phyloP scores from a whole-genome alignment of 2,888 invertebrate species.

The Pyrgus malvae region DNA sequence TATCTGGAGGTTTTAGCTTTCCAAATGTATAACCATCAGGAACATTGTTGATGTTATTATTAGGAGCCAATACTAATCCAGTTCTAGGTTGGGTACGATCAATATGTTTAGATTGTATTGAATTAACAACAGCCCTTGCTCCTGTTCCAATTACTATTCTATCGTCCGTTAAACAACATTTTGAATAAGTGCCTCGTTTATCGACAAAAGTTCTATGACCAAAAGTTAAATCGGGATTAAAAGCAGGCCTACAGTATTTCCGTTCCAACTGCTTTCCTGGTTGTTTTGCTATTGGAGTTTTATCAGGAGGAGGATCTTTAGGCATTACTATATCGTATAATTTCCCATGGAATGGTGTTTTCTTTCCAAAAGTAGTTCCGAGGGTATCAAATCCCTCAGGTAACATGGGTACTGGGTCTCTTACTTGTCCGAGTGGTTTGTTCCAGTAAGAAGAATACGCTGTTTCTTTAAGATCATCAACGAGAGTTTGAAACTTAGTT shows the following conservation, averaged over 20 bases:
- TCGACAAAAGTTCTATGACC: conserved; percentile 69
- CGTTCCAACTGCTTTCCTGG: conserved; percentile 52
- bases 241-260: conserved; percentile 66
- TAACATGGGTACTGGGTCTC: conserved; percentile 62
- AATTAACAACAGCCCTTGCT: conserved; percentile 53
- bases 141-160: conserved; percentile 56
- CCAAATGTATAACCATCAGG: conserved; percentile 76
- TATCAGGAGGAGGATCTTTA: conserved; percentile 54
- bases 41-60: conserved; percentile 68
- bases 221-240: conserved; percentile 61
- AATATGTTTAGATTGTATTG: conserved; percentile 64
- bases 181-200: conserved; percentile 71
- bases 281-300: conserved; percentile 48
- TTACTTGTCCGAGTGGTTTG: conserved; percentile 48
- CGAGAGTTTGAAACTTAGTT: conserved; percentile 62
- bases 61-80: conserved; percentile 69
- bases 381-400: conserved; percentile 58
- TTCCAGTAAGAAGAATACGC: conserved; percentile 66
- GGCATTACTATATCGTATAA: conserved; percentile 69
- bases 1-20: conserved; percentile 60
- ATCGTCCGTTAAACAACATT: conserved; percentile 66
- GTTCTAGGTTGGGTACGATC: conserved; percentile 54
- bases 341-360: conserved; percentile 47
- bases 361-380: conserved; percentile 60
- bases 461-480: conserved; percentile 62